Base-by-base conservation (phyloP, 2,113 vertebrate genomes). In the Petromus typicus region DNA sequence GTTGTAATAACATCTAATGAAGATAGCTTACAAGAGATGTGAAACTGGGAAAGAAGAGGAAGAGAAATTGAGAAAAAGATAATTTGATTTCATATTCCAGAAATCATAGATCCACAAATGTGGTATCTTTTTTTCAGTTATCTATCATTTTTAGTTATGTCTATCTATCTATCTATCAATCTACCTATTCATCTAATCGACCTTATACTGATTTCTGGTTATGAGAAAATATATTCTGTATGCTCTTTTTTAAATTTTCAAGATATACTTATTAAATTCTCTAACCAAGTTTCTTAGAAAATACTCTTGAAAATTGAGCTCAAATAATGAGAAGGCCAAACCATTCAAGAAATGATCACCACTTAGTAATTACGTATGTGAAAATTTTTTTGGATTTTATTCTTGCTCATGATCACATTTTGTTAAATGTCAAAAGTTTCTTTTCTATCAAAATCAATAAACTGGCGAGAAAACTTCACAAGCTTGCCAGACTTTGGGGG, bases 361-460 rank as follows among this genome's bases (percentile, higher is more conserved):
- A 22, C 4, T 25, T 56, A 34, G 57, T 4, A 63, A 91, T 17
- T 88, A 86, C 48, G 11, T 0, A 67, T 40, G 86, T 76, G 83
- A 96, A 96, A 91, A 66, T 78, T 63, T 94, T 4, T 51, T 8
- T 75, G 43, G 5, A 2, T 45, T 91, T 37, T 32, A 86, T 94
- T 95, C 78, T 75, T 17, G 18, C 64, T 92, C 23, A 71, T 43
- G 95, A 56, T 95, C 90, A 89, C 86, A 89, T 97, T 96, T 83
- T 92, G 16, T 90, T 97, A 97, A 97, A 98, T 95, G 90, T 92
- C 93, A 96, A 61, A 96, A 94, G 90, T 93, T 97, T 93, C 93
- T 97, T 96, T 98, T 97, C 95, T 97, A 94, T 96, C 88, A 91
- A 97, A 98, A 98, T 96, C 96, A 97, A 90, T 96, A 96, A 95